Evolutionary conservation across 2,113 vertebrate species (phyloP).

Genomic region (Carettochelys insculpta): DNA sequence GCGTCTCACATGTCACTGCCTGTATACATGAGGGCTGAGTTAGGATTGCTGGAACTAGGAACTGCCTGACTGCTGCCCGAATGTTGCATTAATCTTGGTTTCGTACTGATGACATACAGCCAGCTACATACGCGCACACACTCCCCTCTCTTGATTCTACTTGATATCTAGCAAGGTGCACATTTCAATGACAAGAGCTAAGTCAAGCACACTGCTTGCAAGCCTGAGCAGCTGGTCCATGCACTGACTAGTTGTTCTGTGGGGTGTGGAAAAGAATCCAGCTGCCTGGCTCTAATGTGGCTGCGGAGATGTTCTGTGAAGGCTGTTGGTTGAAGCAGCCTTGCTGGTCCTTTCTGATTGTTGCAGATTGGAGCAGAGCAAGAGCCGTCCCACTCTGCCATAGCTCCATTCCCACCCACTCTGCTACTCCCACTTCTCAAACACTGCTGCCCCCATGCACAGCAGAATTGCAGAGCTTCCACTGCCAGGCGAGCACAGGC

Average conservation of each 20-base stretch:
- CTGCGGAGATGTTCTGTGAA: not conserved
- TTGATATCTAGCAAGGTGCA: not conserved
- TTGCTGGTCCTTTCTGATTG: not conserved
- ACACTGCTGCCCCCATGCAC: not conserved
- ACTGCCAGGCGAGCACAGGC: not conserved
- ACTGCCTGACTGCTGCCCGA: not conserved
- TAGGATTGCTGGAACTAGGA: not conserved
- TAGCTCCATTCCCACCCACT: not conserved
- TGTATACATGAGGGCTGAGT: not conserved
- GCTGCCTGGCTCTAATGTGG: not conserved
- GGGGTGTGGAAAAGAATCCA: not conserved
- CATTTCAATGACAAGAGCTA: no score
- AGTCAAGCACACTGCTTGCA: not conserved
- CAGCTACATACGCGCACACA: not conserved
- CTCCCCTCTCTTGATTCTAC: accelerated
- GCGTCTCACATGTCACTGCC: not conserved
- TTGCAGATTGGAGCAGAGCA: not conserved
- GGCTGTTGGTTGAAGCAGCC: not conserved
- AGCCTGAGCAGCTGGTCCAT: not conserved
- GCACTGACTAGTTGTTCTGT: not conserved
- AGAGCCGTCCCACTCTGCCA: not conserved
- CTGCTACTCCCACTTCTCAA: not conserved
- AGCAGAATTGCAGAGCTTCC: not conserved
- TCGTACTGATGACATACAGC: accelerated
- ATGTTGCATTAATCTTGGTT: not conserved